Conservation (phyloP, 2,888 invertebrate genomes). For the Archips crataeganus region DNA sequence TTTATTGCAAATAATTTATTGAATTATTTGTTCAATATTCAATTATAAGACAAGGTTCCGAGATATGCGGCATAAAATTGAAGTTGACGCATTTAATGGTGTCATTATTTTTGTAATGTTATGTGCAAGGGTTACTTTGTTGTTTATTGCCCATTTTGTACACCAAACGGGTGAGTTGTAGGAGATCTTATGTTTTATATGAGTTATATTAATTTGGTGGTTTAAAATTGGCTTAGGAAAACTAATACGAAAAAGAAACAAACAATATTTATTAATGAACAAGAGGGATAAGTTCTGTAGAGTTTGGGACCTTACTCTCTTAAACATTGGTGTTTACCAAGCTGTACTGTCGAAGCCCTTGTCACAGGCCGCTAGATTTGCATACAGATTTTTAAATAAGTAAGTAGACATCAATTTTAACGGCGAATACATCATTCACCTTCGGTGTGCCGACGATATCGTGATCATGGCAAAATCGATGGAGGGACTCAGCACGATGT, state of each 20-base stretch:
- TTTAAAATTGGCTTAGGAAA: background rate
- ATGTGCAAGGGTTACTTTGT: constrained; percentile 38
- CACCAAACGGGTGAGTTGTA: constrained; percentile 28
- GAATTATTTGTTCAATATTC: constrained; percentile 23
- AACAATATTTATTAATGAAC: background rate
- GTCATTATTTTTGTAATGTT: constrained; percentile 39
- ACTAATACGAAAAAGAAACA: too few relatives aligned
- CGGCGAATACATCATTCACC: too few relatives aligned
- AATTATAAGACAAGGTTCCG: constrained; percentile 16
- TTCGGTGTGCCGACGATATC: too few relatives aligned
- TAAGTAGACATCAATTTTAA: too few relatives aligned
- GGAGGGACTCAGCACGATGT: too few relatives aligned
- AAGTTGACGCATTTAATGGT: constrained; percentile 35
- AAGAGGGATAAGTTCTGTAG: too few relatives aligned
- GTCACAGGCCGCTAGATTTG: too few relatives aligned
- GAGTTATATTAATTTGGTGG: constrained; percentile 19
- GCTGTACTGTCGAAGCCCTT: too few relatives aligned
- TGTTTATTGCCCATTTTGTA: constrained; percentile 38
- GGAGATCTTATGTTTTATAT: constrained; percentile 26
- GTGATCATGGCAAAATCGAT: too few relatives aligned
- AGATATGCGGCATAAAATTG: constrained; percentile 32
- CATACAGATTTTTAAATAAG: too few relatives aligned
- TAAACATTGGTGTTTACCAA: too few relatives aligned
- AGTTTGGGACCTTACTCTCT: too few relatives aligned
- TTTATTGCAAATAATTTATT: background rate